These are phyloP conservation scores for Pegoplata infirma DNA, from an alignment of 2,888 invertebrate species.

Conservation along the genomic window DNA sequence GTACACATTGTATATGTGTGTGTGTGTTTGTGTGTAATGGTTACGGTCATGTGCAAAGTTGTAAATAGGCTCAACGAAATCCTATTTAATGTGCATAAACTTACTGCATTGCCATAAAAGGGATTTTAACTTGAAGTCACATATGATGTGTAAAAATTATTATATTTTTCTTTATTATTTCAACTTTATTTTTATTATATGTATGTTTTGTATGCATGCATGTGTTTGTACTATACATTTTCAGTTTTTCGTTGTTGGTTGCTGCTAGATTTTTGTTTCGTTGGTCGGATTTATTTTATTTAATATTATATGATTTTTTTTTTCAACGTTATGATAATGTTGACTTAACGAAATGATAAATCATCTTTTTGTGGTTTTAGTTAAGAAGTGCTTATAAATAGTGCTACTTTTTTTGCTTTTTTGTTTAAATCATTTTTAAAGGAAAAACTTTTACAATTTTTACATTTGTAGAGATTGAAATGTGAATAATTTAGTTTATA, in stretches of 20 bases:
- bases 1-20: no score
- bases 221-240: not conserved
- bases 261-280: slow-evolving; percentile 42
- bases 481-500: no score
- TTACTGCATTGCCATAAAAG: slow-evolving; percentile 62
- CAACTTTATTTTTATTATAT: slow-evolving; percentile 53
- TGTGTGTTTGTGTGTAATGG: slow-evolving; percentile 25
- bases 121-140: slow-evolving; percentile 62
- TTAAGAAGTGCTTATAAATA: slow-evolving; percentile 33
- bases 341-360: slow-evolving; percentile 46
- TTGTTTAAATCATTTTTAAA: slow-evolving; percentile 2
- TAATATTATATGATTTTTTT: slow-evolving; percentile 53
- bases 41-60: slow-evolving; percentile 62
- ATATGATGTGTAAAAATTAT: slow-evolving; percentile 62
- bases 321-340: slow-evolving; percentile 55
- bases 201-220: not conserved
- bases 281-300: slow-evolving; percentile 55
- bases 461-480: no score
- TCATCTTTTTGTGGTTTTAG: slow-evolving; percentile 22
- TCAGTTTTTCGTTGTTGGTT: no score
- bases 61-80: slow-evolving; percentile 63
- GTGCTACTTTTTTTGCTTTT: slow-evolving; percentile 1
- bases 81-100: slow-evolving; percentile 62
- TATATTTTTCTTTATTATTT: slow-evolving; percentile 60
- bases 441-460: slow-evolving; percentile 11